Evolutionary conservation across 2,113 vertebrate genomes (phyloP), one percentile per base, ranked within the genome.

Genomic region (Serilophus lunatus): DNA sequence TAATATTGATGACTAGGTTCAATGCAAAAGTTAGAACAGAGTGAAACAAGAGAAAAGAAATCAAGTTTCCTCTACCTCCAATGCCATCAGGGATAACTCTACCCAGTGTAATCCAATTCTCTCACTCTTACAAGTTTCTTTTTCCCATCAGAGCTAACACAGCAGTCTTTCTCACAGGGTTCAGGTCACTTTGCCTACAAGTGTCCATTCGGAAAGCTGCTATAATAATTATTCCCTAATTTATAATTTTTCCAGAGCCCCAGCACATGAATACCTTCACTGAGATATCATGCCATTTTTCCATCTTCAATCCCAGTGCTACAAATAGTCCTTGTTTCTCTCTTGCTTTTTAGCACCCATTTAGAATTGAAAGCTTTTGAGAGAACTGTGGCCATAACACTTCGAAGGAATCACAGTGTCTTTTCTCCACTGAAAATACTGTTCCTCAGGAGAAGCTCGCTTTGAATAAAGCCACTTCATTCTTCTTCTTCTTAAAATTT

Each of bases 71-170:
- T 83, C 3, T 10, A 40, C 69, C 13, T 83, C 33, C 25, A 75
- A 3, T 25, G 28, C 29, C 19, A 25, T 5, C 0, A 0, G 7
- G 25, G 13, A 70, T 74, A 77, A 70, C 0, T 0, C 23, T 63
- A 54, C 16, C 54, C 45, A 54, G 20, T 33, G 29, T 20, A 81
- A 81, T 33, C 18, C 47, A 38, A 78, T 71, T 66, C 47, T 82
- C 29, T 78, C 29, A 53, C 18, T 57, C 31, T 63, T 81, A 19
- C 12, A 64, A 45, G 28, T 57, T 60, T 51, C 22, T 13, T 20
- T 83, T 84, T 70, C 69, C 33, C 44, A 70, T 66, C 35, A 70
- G 50, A 70, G 13, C 13, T 65, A 56, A 44, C 18, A 36, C 5
- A 88, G 12, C 9, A 74, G 33, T 18, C 1, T 5, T 72, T 80